A percentile compares a stretch with the other conserved stretches of the same genome.
Conservation (phyloP, 1,140 invertebrate genomes). For the Brachionus plicatilis region DNA sequence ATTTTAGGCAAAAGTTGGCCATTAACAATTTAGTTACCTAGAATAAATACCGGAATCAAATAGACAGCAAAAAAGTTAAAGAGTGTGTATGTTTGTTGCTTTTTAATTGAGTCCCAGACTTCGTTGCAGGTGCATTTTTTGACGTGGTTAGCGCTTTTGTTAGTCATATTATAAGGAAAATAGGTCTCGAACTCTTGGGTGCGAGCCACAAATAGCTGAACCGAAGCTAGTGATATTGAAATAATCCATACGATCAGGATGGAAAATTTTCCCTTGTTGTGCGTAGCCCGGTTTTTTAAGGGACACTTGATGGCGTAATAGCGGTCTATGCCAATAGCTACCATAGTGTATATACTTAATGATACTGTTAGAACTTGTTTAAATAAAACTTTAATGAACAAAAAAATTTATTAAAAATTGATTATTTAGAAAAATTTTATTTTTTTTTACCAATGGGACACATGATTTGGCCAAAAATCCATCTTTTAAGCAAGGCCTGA, state of each 20-base stretch:
- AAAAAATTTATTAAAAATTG: neutral
- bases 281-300: slow-evolving; percentile 16
- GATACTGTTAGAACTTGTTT: slow-evolving; percentile 38
- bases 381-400: neutral
- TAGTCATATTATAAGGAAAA: neutral
- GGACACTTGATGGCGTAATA: slow-evolving; percentile 33
- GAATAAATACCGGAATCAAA: slow-evolving; percentile 34
- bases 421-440: neutral
- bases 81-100: slow-evolving; percentile 29
- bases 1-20: neutral
- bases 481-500: slow-evolving; percentile 30
- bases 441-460: slow-evolving; percentile 14
- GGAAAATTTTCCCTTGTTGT: slow-evolving; percentile 21
- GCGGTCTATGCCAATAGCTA: slow-evolving; percentile 35
- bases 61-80: slow-evolving; percentile 40
- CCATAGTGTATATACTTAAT: slow-evolving; percentile 38
- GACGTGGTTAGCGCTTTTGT: neutral
- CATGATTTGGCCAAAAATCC: slow-evolving; percentile 38
- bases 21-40: neutral
- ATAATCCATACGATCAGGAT: slow-evolving; percentile 29
- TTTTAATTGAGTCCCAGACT: neutral
- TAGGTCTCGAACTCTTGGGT: neutral
- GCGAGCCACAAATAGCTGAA: slow-evolving; percentile 27
- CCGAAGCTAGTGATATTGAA: slow-evolving; percentile 26
- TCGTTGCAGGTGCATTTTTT: slow-evolving; percentile 34